These are phyloP conservation scores for Meliscaeva auricollis DNA, from an alignment of 2,888 invertebrate genomes.

Conservation along the genomic window DNA sequence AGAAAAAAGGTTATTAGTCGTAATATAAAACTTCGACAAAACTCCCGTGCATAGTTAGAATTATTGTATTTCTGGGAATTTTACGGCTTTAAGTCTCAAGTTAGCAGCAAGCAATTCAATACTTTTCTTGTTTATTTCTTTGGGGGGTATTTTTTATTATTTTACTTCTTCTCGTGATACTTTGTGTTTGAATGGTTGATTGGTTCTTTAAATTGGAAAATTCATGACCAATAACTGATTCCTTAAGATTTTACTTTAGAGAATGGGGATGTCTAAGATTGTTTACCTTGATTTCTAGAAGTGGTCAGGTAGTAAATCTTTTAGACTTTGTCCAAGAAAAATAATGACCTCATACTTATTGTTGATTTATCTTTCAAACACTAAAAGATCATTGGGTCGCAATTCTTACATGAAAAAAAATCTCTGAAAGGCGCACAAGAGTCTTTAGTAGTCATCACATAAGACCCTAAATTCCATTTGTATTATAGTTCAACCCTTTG, in stretches of 20 bases:
- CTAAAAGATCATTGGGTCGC: background rate
- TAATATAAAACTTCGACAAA: constrained; percentile 1
- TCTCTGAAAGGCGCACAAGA: background rate
- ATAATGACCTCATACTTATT: background rate
- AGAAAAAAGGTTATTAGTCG: constrained; percentile 46
- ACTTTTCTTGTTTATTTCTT: constrained; percentile 28
- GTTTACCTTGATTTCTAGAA: constrained; percentile 19
- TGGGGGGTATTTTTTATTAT: background rate
- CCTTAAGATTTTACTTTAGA: too few species aligned
- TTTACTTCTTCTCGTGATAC: background rate
- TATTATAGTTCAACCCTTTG: constrained; percentile 34
- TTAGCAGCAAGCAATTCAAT: constrained; percentile 33
- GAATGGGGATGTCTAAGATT: constrained; percentile 10
- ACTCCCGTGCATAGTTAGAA: constrained; percentile 45
- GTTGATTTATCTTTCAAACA: background rate
- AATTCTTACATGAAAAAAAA: background rate
- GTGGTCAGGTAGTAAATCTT: constrained; percentile 16
- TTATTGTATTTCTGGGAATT: constrained; percentile 57
- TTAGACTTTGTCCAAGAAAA: too few species aligned
- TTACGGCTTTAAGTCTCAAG: constrained; percentile 29
- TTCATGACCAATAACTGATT: constrained; percentile 35
- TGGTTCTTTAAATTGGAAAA: constrained; percentile 52
- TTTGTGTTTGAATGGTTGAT: constrained; percentile 39
- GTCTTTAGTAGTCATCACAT: background rate
- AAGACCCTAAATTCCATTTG: constrained; percentile 11